Base-by-base conservation (phyloP, 1,140 invertebrate species). In the Mycetomoellerius zeteki region DNA sequence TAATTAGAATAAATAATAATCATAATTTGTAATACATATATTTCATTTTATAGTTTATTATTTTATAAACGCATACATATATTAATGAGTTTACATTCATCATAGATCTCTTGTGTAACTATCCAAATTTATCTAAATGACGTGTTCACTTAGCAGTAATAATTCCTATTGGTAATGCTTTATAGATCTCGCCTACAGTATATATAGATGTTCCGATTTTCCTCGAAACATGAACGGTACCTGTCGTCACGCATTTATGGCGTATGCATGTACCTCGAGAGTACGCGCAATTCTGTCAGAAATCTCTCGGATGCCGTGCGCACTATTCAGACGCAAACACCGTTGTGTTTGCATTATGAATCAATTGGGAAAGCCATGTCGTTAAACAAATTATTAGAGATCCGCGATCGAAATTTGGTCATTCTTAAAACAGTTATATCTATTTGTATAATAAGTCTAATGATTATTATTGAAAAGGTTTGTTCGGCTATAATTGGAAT, bases 331-430 rank as follows among this genome's bases (percentile, higher is more conserved):
- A 33, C 69, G 62, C 65, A 88, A 85, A 69, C 21, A 58, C 10
- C 75, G 64, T 21, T 58, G 21, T 93, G 72, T 93, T 93, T 92
- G 82, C 76, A 65, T 80, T 90, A 62, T 93, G 93, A 94, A 91
- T 94, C 92, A 93, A 89, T 82, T 88, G 90, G 88, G 81, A 90
- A 93, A 87, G 71, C 88, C 90, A 19, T 47, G 52, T 62, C 33
- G 37, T 84, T 69, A 82, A 58, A 73, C 12, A 24, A 60, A 64
- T 73, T 27, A 1, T 21, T 73, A 47, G 69, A 73, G 14, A 75
- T 72, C 24, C 33, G 47, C 12, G 19, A 82, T 50, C 80, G 69
- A 71, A 33, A 58, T 47, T 1, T 56, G 10, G 16, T 60, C 33
- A 62, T 21, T 47, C 37, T 73, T 84, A 75, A 21, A 60, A 81